Evolutionary conservation across 2,888 invertebrate genomes (phyloP), one percentile per base, ranked within the genome.

Genomic region (Gryllus longicercus): DNA sequence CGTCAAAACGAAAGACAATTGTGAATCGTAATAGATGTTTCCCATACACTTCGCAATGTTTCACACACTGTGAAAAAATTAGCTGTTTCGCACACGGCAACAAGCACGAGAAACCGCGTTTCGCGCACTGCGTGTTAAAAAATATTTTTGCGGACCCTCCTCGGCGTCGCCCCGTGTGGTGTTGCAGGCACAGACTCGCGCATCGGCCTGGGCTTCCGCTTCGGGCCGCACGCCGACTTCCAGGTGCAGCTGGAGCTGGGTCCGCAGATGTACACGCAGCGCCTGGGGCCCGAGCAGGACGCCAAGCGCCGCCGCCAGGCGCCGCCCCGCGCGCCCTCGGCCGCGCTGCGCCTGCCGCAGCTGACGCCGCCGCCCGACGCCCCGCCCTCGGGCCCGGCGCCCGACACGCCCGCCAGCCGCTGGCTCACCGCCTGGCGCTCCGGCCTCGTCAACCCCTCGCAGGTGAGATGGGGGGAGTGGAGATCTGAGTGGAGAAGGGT

Each of bases 141-240:
- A 21, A 21, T 1, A 21, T 1, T 21, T 21, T 21, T 21, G 21
- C 21, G 21, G 21, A 21, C 21, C 21, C 21, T 21, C 21, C 21
- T 21, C 25, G 2, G 25, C 25, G 25, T 0, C 25, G 2, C 25
- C 25, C 38, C 38, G 38, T 18, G 12, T 18, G 21, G 8, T 76
- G 38, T 50, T 88, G 5, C 87, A 95, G 95, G 95, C 74, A 94
- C 94, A 8, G 95, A 95, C 85, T 94, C 94, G 0, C 89, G 94
- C 38, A 85, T 95, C 16, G 95, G 95, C 0, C 91, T 95, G 84
- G 95, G 95, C 0, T 95, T 94, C 85, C 91, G 94, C 2, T 89
- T 95, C 76, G 95, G 95, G 1, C 92, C 94, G 85, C 93, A 95
- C 86, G 95, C 95, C 0, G 95, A 95, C 86, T 92, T 95, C 85